Base-by-base conservation (phyloP, 2,797 vertebrate species). In the Dallia pectoralis region DNA sequence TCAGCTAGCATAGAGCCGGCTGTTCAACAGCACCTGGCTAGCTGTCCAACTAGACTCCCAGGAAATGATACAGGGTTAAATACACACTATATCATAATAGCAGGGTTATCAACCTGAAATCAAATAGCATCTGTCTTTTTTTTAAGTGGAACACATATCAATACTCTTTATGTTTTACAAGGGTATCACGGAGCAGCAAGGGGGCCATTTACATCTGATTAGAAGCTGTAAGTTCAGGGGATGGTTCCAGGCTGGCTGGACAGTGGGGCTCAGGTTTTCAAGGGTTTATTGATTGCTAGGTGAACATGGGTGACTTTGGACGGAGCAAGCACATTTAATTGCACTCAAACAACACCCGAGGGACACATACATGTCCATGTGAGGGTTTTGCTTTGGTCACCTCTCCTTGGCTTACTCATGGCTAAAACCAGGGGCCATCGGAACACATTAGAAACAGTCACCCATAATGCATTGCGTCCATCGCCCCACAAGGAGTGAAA, bases 11-110 rank as follows among this genome's bases (percentile, higher is more conserved):
- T 68, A 65, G 77, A 75, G 82, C 83, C 80, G 88, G 87, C 89
- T 79, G 76, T 88, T 86, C 86, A 87, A 81, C 81, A 70, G 84
- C 84, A 88, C 86, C 83, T 87, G 87, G 86, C 86, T 90, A 85
- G 87, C 88, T 89, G 86, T 84, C 71, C 69, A 72, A 79, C 86
- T 83, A 81, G 86, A 83, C 87, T 76, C 19, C 65, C 32, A 75
- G 70, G 84, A 84, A 84, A 83, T 15, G 22, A 11, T n/a, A 22
- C 15, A 18, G 27, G 47, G 77, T 76, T 82, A 82, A 85, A 82
- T 78, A 74, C 81, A 82, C 71, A 30, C 16, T 74, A 73, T 77
- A 85, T 74, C 80, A 83, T 71, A 84, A 85, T 78, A 22, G 64
- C 2, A 4, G 65, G 71, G 82, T 73, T 80, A 79, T 74, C 80